Conservation (phyloP, 2,797 vertebrate genomes). For the Phataginus tricuspis region DNA sequence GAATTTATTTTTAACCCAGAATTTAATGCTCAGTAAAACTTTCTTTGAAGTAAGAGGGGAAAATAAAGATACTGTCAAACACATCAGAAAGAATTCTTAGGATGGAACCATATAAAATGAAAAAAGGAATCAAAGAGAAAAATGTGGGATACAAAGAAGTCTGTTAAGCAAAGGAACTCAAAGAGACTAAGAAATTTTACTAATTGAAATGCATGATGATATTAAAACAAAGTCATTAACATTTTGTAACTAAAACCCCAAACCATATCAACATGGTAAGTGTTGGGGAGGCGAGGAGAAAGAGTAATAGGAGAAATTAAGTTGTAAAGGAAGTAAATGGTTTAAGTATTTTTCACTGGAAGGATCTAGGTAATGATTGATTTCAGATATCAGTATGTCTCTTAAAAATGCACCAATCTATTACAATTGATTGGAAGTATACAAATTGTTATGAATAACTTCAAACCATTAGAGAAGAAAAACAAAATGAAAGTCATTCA, state of each 20-base stretch:
- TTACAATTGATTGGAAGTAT: background rate
- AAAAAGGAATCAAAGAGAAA: background rate
- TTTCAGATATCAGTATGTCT: background rate
- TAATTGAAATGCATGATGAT: background rate
- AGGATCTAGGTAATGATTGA: background rate
- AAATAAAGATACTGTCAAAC: slow-evolving; percentile 23
- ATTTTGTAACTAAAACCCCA: background rate
- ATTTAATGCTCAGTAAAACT: background rate
- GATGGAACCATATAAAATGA: background rate
- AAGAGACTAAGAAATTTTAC: slow-evolving; percentile 10
- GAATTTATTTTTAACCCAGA: slow-evolving; percentile 42
- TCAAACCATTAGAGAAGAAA: slow-evolving; percentile 15
- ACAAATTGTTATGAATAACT: background rate
- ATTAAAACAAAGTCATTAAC: background rate
- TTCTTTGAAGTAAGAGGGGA: background rate
- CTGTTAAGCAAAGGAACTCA: background rate
- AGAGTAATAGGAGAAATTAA: background rate
- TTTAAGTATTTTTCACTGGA: background rate
- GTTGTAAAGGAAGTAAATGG: background rate
- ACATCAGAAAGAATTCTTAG: background rate
- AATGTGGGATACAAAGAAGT: background rate
- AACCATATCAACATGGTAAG: background rate
- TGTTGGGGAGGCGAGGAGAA: background rate
- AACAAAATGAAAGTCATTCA: background rate
- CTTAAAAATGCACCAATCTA: background rate